phyloP scores from a whole-genome alignment of 2,797 vertebrate genomes.

The Helarctos malayanus region DNA sequence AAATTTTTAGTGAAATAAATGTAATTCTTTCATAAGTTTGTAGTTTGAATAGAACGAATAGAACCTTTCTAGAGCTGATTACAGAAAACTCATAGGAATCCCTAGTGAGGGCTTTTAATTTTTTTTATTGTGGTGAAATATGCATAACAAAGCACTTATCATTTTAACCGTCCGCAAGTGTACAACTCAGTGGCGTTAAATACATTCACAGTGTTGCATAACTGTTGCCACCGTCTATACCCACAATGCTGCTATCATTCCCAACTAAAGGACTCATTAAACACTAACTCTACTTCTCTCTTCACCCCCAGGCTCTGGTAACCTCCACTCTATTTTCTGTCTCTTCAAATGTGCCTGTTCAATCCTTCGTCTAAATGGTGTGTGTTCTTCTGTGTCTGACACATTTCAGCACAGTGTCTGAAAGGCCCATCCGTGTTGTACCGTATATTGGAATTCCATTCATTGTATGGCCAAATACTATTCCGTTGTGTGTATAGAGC shows the following conservation, averaged over 20 bases:
- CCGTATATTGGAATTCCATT: not conserved
- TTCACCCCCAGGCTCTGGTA: not conserved
- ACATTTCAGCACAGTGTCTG: not conserved
- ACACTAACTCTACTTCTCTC: not conserved
- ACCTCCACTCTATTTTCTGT: not conserved
- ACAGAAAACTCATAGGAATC: not conserved
- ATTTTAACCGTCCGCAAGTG: not conserved
- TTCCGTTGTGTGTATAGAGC: not conserved
- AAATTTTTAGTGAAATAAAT: slow-evolving; percentile 15
- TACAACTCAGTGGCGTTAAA: not conserved
- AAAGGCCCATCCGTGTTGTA: not conserved
- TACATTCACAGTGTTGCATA: not conserved
- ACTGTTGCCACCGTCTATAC: not conserved
- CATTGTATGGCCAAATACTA: not conserved
- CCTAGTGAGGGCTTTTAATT: not conserved
- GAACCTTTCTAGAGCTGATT: not conserved
- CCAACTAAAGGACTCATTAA: not conserved
- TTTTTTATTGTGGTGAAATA: not conserved
- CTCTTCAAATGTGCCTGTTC: not conserved
- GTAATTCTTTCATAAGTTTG: not conserved
- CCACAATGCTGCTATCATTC: not conserved
- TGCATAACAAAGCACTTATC: not conserved
- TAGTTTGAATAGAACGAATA: slow-evolving; percentile 12
- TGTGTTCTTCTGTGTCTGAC: not conserved
- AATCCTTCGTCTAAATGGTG: not conserved